Percentiles rank a stretch among this genome's conserved stretches.
Conservation (phyloP, 2,113 vertebrate genomes). For the Indicator indicator region DNA sequence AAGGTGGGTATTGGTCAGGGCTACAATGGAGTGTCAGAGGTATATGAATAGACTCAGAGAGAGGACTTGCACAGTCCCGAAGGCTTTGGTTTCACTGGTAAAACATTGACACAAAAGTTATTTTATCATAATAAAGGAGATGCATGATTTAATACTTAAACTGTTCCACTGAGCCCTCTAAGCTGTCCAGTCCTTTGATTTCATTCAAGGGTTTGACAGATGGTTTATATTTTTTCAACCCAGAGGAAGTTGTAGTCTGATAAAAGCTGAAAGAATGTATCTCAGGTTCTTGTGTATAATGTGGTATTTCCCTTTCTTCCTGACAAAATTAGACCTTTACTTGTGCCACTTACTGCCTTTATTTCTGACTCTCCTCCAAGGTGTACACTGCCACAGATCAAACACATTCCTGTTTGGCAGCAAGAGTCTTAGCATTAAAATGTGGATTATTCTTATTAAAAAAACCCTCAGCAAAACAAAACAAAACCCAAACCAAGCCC, state of each 20-base stretch:
- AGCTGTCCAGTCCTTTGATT: constrained; percentile 42
- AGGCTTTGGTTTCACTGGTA: constrained; percentile 2
- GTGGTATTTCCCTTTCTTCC: constrained; percentile 33
- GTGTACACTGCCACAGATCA: background rate
- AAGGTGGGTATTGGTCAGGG: constrained; percentile 7
- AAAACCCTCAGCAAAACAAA: background rate
- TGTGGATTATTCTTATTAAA: constrained; percentile 1
- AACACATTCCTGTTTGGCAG: background rate
- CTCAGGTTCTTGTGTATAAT: constrained; percentile 30
- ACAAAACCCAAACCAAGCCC: background rate
- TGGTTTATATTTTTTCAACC: constrained; percentile 47
- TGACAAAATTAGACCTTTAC: background rate
- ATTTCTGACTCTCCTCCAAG: constrained; percentile 18
- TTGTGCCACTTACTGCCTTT: constrained; percentile 5
- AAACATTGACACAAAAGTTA: constrained; percentile 35
- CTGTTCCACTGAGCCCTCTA: constrained; percentile 45
- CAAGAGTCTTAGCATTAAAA: constrained; percentile 21
- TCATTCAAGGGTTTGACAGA: constrained; percentile 54
- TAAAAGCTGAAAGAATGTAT: constrained; percentile 49
- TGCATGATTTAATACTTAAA: constrained; percentile 46
- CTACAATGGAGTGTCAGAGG: background rate
- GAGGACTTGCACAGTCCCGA: background rate
- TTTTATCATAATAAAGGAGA: constrained; percentile 57
- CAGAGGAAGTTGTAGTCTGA: constrained; percentile 34
- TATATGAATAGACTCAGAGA: background rate